Percentiles rank a stretch among this genome's conserved stretches.
phyloP scores from a whole-genome alignment of 2,797 vertebrate genomes.

The Oryzias dopingdopingensis region DNA sequence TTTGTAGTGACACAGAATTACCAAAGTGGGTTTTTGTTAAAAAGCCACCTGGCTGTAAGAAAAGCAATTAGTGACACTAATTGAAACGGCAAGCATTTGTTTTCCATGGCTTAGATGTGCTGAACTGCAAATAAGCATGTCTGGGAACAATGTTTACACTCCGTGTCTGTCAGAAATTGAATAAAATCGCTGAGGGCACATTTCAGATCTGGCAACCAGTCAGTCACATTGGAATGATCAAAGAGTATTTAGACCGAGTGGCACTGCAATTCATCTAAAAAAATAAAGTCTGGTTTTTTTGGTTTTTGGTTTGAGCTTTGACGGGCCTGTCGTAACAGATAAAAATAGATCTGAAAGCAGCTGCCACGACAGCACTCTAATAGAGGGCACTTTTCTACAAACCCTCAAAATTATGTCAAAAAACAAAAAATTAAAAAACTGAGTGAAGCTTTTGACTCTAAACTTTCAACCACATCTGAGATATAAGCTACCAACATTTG shows the following conservation, averaged over 20 bases:
- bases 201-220: constrained; percentile 38
- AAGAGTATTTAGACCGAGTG: constrained; percentile 22
- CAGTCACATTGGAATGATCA: constrained; percentile 25
- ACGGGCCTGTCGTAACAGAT: constrained; percentile 23
- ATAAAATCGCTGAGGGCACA: constrained; percentile 14
- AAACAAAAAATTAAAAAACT: too few relatives aligned
- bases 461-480: too few relatives aligned
- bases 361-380: not conserved
- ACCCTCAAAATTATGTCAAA: constrained; percentile 11
- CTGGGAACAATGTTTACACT: not conserved
- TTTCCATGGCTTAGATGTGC: not conserved
- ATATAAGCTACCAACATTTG: too few relatives aligned
- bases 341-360: constrained; percentile 15
- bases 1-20: not conserved
- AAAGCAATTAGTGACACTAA: not conserved
- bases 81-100: not conserved
- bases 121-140: constrained; percentile 1
- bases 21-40: constrained; percentile 1
- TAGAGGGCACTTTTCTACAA: constrained; percentile 5
- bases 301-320: constrained; percentile 1
- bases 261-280: constrained; percentile 10
- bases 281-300: constrained; percentile 21
- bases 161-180: constrained; percentile 1
- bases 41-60: not conserved
- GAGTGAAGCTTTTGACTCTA: too few relatives aligned